These are phyloP conservation scores for Ptilonorhynchus violaceus DNA, from an alignment of 2,113 vertebrate genomes.

Conservation along the genomic window DNA sequence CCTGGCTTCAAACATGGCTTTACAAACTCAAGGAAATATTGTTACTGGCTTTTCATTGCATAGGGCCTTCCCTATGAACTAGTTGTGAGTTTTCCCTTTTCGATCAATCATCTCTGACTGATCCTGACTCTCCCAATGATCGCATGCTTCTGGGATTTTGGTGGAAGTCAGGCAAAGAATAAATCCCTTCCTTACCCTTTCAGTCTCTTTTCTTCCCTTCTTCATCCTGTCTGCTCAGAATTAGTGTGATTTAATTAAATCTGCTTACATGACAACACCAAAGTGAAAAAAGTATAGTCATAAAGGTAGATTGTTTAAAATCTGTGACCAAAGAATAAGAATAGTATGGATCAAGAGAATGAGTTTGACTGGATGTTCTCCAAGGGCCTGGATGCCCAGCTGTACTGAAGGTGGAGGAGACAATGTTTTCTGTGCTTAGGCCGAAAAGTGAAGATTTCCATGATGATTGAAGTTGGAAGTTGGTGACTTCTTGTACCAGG, in stretches of 20 bases:
- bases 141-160: neutral
- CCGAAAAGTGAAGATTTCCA: neutral
- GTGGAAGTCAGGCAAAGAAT: neutral
- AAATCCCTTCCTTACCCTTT: neutral
- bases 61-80: neutral
- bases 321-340: neutral
- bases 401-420: neutral
- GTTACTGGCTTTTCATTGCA: neutral
- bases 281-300: neutral
- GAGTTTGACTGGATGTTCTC: neutral
- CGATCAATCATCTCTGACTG: neutral
- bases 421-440: neutral
- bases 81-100: neutral
- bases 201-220: neutral
- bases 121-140: neutral
- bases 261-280: neutral
- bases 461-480: neutral
- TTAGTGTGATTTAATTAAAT: neutral
- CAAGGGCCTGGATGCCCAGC: rapidly evolving
- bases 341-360: neutral
- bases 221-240: neutral
- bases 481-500: neutral
- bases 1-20: neutral
- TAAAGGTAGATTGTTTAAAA: neutral
- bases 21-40: neutral